Conservation (phyloP, 2,113 vertebrate species). For the Ciconia stormi region DNA sequence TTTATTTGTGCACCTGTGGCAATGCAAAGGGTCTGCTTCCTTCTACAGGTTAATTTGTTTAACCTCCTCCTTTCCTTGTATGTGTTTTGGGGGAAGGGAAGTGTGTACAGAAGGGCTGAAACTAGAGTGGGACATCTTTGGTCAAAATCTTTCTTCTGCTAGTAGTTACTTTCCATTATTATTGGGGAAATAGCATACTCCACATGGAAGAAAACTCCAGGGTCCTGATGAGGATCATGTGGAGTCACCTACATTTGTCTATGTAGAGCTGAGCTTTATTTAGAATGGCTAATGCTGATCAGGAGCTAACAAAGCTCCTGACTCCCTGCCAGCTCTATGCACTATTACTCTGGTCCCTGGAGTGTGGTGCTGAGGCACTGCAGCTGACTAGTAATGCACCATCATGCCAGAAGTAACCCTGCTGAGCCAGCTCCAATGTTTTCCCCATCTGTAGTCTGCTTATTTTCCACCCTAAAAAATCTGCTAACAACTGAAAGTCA, state of each 20-base stretch:
- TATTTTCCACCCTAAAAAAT: constrained; percentile 19
- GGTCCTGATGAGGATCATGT: background rate
- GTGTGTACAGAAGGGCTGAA: background rate
- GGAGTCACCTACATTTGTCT: constrained; percentile 45
- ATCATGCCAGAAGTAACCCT: constrained; percentile 61
- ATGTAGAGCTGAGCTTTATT: constrained; percentile 41
- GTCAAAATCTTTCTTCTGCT: background rate
- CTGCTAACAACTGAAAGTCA: background rate
- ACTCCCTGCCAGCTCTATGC: constrained; percentile 32
- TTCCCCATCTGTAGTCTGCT: constrained; percentile 26
- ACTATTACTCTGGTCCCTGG: constrained; percentile 37
- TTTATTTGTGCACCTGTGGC: background rate
- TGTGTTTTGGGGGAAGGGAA: background rate
- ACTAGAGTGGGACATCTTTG: background rate
- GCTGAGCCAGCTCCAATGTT: constrained; percentile 54
- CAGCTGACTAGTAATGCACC: constrained; percentile 49
- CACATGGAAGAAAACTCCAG: background rate
- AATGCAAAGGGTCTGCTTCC: background rate
- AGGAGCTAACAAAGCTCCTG: constrained; percentile 49
- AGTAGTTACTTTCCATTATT: background rate
- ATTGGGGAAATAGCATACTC: background rate
- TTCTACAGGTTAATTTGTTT: background rate
- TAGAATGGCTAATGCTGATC: constrained; percentile 56
- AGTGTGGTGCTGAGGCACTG: constrained; percentile 39
- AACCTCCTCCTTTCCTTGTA: background rate